These are phyloP conservation scores for Eustalomyia histrio DNA, from an alignment of 2,888 invertebrate genomes.

Conservation along the genomic window DNA sequence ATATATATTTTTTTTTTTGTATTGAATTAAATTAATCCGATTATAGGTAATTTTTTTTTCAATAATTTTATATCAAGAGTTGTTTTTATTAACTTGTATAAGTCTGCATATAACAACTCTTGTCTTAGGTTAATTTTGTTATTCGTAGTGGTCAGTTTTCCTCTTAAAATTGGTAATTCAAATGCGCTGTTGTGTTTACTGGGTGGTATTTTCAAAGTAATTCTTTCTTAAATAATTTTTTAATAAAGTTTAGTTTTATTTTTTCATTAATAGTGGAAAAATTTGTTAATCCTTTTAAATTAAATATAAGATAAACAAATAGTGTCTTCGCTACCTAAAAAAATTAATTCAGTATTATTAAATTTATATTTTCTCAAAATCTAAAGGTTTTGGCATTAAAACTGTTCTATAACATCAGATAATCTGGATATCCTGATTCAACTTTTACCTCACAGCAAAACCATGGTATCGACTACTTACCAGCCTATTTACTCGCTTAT, in stretches of 20 bases:
- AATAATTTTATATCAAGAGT: constrained; percentile 15
- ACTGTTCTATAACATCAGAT: too few species aligned
- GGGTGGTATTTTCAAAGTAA: constrained; percentile 29
- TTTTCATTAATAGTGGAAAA: not conserved
- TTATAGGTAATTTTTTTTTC: constrained; percentile 38
- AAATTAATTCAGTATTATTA: too few species aligned
- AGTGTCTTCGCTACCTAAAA: too few species aligned
- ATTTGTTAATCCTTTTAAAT: constrained; percentile 22
- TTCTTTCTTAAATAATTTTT: constrained; percentile 8
- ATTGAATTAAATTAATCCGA: constrained; percentile 57
- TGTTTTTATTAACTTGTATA: constrained; percentile 8
- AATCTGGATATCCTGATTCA: too few species aligned
- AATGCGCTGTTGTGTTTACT: not conserved
- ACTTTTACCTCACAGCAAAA: too few species aligned
- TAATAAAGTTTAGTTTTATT: constrained; percentile 8
- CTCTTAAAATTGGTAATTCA: not conserved
- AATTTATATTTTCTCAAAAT: too few species aligned
- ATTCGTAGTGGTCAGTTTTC: not conserved
- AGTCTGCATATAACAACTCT: not conserved
- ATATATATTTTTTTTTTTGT: constrained; percentile 20
- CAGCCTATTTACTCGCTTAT: too few species aligned
- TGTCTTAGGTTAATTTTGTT: constrained; percentile 25
- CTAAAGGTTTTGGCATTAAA: too few species aligned
- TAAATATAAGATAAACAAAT: too few species aligned
- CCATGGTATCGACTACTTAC: too few species aligned